Evolutionary conservation across 1,140 invertebrate genomes (phyloP).

Genomic region (Hypsibius dujardini): DNA sequence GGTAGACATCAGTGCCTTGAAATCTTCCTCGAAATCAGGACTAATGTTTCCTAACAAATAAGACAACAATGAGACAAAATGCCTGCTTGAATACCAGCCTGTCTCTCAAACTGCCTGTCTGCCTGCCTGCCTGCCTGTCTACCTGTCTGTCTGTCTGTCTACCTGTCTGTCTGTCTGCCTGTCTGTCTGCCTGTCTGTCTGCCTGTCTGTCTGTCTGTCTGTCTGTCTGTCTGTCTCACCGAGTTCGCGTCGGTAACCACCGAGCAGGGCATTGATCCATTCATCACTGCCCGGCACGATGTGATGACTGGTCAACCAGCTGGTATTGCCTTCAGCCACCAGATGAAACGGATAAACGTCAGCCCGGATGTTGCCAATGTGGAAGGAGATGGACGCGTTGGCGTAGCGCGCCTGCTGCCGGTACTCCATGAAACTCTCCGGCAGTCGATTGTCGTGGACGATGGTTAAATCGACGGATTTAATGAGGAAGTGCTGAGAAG

Average conservation of each 20-base stretch:
- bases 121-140: no score
- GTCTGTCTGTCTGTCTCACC: background rate
- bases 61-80: no score
- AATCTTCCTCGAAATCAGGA: conserved; percentile 2
- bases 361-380: background rate
- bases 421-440: background rate
- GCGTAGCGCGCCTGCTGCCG: conserved; percentile 9
- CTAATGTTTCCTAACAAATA: background rate
- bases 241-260: conserved; percentile 8
- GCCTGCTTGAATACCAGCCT: no score
- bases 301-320: conserved; percentile 6
- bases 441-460: conserved; percentile 10
- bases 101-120: no score
- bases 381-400: conserved; percentile 4
- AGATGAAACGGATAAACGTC: conserved; percentile 9
- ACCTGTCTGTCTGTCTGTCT: no score
- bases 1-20: background rate
- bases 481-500: conserved; percentile 4
- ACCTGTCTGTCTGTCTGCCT: no score
- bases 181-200: no score
- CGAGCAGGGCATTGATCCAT: background rate
- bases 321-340: background rate
- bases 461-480: background rate
- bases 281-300: background rate
- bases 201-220: no score